Base-by-base conservation (phyloP, 2,113 vertebrate species). In the Silurus meridionalis region DNA sequence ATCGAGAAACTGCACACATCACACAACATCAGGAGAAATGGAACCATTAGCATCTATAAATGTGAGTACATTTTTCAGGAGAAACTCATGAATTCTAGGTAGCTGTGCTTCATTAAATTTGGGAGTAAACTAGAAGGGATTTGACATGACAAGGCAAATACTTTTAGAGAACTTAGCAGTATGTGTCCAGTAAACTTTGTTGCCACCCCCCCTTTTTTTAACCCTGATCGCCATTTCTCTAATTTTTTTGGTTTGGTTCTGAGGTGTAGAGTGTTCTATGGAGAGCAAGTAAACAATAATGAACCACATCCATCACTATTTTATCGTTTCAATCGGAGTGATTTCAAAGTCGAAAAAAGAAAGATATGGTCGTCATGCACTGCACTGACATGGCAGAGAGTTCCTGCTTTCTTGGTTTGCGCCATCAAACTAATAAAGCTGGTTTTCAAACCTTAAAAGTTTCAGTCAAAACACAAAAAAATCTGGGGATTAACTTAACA, bases 1-100 rank as follows among this genome's bases (percentile, higher is more conserved):
- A 91, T 99, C 98, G 88, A 99, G 93, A 91, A 99, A 99, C 98
- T 99, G 91, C 28, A 83, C 80, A 83, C 57, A 28, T 88, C 87
- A 91, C 8, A 90, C 83, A n/a, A 58, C 14, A 86, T 7, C 63
- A 86, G 79, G 9, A 61, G n/a, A 14, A 37, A 55, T 25, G 28
- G 19, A 23, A 84, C 7, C 48, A 50, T 19, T 8, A 63, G 58
- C 23, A 53, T 82, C 66, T 52, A 50, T 2, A 37, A 74, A 74
- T 37, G 37, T 37, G 37, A 37, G 37, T 37, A 28, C 14, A 17
- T 46, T 46, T 6, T 7, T 69, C 14, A 17, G 14, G n/a, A 28
- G 25, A 37, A 67, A 46, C 15, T 17, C 15, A 69, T 17, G 28
- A 0, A 8, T 2, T 17, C 6, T 69, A 28, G 25, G 21, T 72